Conservation (phyloP, 2,888 invertebrate species). For the Apamea sordens region DNA sequence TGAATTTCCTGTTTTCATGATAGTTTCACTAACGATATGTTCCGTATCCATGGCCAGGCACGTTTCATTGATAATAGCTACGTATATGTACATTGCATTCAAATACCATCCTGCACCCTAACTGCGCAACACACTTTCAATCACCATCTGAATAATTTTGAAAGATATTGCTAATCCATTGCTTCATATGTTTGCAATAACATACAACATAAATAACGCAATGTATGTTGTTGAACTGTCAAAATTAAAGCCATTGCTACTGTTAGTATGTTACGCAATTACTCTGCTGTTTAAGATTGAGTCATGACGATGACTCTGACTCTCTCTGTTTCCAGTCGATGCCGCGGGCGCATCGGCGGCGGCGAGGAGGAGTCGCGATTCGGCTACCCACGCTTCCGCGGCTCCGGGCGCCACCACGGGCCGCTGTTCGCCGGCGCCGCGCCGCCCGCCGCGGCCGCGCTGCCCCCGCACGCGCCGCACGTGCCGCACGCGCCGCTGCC, state of each 20-base stretch:
- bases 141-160: no score
- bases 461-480: conserved; percentile 84
- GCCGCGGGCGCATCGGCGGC: conserved; percentile 80
- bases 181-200: no score
- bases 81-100: neutral
- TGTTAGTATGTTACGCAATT: no score
- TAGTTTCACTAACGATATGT: neutral
- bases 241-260: no score
- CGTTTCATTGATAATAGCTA: neutral
- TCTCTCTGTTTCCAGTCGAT: conserved; percentile 91
- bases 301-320: neutral
- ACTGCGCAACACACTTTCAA: no score
- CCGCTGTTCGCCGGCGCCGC: conserved; percentile 82
- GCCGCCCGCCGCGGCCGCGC: conserved; percentile 86
- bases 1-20: neutral
- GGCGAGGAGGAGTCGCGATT: conserved; percentile 64
- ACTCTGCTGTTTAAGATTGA: neutral
- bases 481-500: conserved; percentile 81
- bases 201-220: no score
- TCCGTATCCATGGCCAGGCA: neutral
- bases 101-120: neutral
- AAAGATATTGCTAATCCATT: no score
- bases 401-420: conserved; percentile 72
- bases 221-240: no score
- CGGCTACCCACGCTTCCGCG: conserved; percentile 76